Percentiles rank a stretch among this genome's conserved stretches.
These are phyloP conservation scores for Tipula vernalis DNA, from an alignment of 2,888 invertebrate species.

Conservation along the genomic window DNA sequence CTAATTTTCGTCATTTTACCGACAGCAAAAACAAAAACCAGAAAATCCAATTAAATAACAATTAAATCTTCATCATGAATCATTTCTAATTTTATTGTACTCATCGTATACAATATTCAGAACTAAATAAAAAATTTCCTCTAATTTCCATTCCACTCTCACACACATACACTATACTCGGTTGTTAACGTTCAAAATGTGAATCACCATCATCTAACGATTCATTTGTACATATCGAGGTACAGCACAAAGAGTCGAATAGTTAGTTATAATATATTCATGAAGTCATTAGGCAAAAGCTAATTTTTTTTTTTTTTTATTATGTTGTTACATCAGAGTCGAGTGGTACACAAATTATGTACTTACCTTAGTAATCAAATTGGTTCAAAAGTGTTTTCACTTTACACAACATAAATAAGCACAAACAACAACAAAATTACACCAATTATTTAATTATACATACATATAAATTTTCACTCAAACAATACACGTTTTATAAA, in stretches of 20 bases:
- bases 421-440: neutral
- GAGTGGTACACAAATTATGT: neutral
- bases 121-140: neutral
- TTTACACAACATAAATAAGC: neutral
- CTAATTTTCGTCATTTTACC: neutral
- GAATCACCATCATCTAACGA: neutral
- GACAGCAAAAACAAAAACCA: neutral
- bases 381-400: neutral
- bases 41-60: neutral
- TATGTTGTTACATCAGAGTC: neutral
- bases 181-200: neutral
- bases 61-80: constrained; percentile 4
- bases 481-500: neutral
- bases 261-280: neutral
- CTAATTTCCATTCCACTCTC: neutral
- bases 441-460: neutral
- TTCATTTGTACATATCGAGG: neutral
- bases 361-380: neutral
- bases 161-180: neutral
- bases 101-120: neutral
- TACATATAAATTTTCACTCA: neutral
- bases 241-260: neutral
- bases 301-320: neutral
- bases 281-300: neutral
- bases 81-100: neutral